These are phyloP conservation scores for Rhinoraja longicauda DNA, from an alignment of 2,797 vertebrate species.

Conservation along the genomic window DNA sequence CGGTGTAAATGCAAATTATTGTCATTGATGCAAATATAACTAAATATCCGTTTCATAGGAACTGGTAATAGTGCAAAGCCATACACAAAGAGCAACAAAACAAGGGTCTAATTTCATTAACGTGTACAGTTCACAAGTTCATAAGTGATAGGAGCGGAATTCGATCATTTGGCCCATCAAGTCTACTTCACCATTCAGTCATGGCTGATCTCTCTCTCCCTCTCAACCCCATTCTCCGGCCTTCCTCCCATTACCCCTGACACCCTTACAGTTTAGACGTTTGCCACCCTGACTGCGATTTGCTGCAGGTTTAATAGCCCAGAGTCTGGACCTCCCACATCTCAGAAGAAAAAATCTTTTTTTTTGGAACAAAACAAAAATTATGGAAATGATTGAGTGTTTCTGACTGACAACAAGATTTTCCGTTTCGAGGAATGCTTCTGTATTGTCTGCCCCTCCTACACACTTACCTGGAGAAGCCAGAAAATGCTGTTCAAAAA, in stretches of 20 bases:
- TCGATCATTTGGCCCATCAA: too few relatives aligned
- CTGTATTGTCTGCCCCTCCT: not conserved
- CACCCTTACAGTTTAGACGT: not conserved
- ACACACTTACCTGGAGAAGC: not conserved
- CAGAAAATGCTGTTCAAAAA: not conserved
- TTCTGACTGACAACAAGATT: not conserved
- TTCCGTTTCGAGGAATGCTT: not conserved
- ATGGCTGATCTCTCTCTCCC: too few relatives aligned
- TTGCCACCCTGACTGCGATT: not conserved
- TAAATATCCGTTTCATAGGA: not conserved
- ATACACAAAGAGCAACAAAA: not conserved
- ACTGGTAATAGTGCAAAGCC: not conserved
- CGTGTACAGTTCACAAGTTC: not conserved
- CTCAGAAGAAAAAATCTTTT: not conserved
- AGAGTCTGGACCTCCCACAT: not conserved
- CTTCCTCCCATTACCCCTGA: too few relatives aligned
- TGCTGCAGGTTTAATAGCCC: not conserved
- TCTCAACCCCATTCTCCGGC: too few relatives aligned
- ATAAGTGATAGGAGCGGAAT: too few relatives aligned
- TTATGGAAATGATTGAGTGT: not conserved
- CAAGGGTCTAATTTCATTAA: not conserved
- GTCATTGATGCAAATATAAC: not conserved
- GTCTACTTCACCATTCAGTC: too few relatives aligned
- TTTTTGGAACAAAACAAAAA: not conserved
- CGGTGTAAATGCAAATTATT: not conserved